phyloP scores from a whole-genome alignment of 2,113 vertebrate genomes.

The Coracopsis vasa region DNA sequence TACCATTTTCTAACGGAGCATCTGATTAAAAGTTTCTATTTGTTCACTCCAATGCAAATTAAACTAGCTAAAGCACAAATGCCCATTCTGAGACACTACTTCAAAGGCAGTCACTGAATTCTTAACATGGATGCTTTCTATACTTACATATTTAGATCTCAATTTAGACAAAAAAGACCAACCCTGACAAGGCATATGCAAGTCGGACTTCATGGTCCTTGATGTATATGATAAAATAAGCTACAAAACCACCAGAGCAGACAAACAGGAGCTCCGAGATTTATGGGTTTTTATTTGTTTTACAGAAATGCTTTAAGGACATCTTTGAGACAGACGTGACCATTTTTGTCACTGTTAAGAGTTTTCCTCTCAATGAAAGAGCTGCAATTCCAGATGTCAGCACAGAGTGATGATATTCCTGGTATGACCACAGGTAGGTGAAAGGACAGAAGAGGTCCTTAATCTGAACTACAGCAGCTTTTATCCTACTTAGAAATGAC shows the following conservation, averaged over 20 bases:
- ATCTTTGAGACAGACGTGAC: neutral
- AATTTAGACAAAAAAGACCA: neutral
- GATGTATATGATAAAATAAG: neutral
- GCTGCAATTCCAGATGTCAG: neutral
- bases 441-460: neutral
- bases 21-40: slow-evolving; percentile 33
- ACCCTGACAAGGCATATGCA: neutral
- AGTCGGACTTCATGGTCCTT: neutral
- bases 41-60: slow-evolving; percentile 54
- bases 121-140: neutral
- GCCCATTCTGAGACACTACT: slow-evolving; percentile 18
- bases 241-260: neutral
- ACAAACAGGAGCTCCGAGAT: neutral
- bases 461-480: neutral
- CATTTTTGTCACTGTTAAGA: neutral
- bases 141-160: neutral
- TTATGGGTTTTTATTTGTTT: neutral
- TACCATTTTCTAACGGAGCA: slow-evolving; percentile 33
- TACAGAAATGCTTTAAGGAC: neutral
- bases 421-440: neutral
- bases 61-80: slow-evolving; percentile 27
- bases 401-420: neutral
- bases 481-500: neutral
- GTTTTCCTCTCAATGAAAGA: neutral
- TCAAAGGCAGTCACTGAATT: slow-evolving; percentile 30